Evolutionary conservation across 2,888 invertebrate species (phyloP).

Genomic region (Trissoscelio sp.): DNA sequence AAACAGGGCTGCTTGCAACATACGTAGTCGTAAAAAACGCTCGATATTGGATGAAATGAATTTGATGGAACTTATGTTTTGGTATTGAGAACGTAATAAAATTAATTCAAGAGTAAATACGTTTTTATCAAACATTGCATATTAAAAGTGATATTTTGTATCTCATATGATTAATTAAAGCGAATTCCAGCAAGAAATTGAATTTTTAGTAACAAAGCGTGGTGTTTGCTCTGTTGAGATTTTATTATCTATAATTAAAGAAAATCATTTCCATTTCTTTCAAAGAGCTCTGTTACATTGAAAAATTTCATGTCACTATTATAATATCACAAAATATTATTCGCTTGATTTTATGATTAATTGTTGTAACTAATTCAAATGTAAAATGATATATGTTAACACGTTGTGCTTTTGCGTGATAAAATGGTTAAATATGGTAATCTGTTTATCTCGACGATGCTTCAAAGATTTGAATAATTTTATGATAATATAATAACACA

Average conservation of each 20-base stretch:
- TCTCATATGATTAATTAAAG: slow-evolving; percentile 45
- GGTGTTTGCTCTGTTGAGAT: slow-evolving; percentile 6
- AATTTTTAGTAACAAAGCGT: slow-evolving; percentile 28
- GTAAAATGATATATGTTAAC: slow-evolving; percentile 50
- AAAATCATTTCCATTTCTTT: slow-evolving; percentile 32
- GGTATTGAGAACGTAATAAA: slow-evolving; percentile 45
- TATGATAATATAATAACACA: slow-evolving; percentile 25
- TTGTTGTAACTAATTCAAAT: slow-evolving; percentile 53
- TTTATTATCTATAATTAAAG: slow-evolving; percentile 29
- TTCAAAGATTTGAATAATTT: slow-evolving; percentile 47
- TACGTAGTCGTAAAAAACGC: slow-evolving; percentile 42
- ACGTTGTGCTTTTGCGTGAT: slow-evolving; percentile 35
- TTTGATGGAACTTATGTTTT: slow-evolving; percentile 52
- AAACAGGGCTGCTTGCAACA: slow-evolving; percentile 28
- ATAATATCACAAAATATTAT: slow-evolving; percentile 20
- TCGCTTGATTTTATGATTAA: slow-evolving; percentile 49
- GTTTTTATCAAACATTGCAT: slow-evolving; percentile 23
- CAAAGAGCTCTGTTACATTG: neutral
- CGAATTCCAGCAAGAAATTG: slow-evolving; percentile 9
- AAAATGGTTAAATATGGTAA: slow-evolving; percentile 52
- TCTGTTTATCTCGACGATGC: slow-evolving; percentile 44
- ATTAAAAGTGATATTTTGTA: slow-evolving; percentile 28
- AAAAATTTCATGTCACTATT: slow-evolving; percentile 17
- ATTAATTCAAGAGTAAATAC: slow-evolving; percentile 41
- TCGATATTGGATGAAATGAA: slow-evolving; percentile 47